Percentiles rank a stretch among this genome's conserved stretches.
Conservation (phyloP, 2,888 invertebrate genomes). For the Mythimna ferrago region DNA sequence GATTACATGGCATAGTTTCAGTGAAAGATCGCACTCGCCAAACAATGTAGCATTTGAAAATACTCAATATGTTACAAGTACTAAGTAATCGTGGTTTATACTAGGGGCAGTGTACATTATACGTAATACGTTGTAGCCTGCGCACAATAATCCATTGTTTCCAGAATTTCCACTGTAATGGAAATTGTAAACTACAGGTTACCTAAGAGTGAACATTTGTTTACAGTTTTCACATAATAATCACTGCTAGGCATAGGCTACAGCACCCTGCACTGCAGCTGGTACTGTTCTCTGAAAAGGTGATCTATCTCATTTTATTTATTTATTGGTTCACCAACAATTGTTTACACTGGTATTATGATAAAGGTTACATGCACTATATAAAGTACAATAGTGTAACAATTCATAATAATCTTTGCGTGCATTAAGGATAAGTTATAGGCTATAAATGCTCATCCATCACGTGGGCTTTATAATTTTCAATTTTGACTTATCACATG, state of each 20-base stretch:
- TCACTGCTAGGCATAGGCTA: background rate
- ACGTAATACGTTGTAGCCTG: background rate
- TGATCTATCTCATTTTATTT: too few species aligned
- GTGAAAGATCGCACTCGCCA: background rate
- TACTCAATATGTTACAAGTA: background rate
- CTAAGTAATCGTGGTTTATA: background rate
- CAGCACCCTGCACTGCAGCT: too few species aligned
- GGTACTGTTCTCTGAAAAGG: background rate
- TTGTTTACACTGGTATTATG: too few species aligned
- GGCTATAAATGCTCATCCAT: too few species aligned
- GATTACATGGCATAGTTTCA: too few species aligned
- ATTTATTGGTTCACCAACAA: too few species aligned
- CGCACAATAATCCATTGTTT: conserved; percentile 39
- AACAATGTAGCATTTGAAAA: conserved; percentile 12
- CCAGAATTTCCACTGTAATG: background rate
- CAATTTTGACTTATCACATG: too few species aligned
- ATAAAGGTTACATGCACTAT: too few species aligned
- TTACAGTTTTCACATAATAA: background rate
- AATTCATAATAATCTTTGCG: too few species aligned
- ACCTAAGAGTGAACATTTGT: background rate
- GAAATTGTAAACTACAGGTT: background rate
- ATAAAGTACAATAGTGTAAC: too few species aligned
- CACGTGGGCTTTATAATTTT: too few species aligned
- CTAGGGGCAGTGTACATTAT: background rate
- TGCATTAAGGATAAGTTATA: too few species aligned